Percentiles rank a stretch among this genome's conserved stretches.
These are phyloP conservation scores for Leptopilina drosophilae DNA, from an alignment of 2,888 invertebrate species.

Conservation along the genomic window DNA sequence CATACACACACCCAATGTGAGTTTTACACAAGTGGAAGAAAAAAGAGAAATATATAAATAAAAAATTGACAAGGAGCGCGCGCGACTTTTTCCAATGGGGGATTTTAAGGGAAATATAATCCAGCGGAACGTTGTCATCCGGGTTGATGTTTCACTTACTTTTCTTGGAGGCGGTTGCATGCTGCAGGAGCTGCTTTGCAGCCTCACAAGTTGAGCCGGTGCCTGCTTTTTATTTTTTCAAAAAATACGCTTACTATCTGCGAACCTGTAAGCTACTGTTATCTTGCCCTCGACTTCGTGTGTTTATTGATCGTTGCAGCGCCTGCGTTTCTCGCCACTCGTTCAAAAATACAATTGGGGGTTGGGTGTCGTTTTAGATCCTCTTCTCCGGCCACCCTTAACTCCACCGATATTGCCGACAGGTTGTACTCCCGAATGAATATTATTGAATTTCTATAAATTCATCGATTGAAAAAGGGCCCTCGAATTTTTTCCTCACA, in stretches of 20 bases:
- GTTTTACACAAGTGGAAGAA: background rate
- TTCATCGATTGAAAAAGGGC: background rate
- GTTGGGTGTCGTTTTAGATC: conserved; percentile 51
- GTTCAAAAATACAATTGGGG: conserved; percentile 38
- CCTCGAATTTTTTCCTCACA: too few species aligned
- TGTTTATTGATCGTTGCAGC: conserved; percentile 74
- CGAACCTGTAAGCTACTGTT: conserved; percentile 74
- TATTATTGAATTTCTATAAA: too few species aligned
- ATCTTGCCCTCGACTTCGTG: conserved; percentile 70
- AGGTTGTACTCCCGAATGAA: background rate
- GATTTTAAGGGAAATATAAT: background rate
- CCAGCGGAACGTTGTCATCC: background rate
- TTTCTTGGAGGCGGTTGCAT: conserved; percentile 94
- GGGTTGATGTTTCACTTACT: conserved; percentile 79
- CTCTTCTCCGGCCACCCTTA: conserved; percentile 34
- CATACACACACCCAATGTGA: background rate
- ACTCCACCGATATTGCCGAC: conserved; percentile 57
- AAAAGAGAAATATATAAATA: too few species aligned
- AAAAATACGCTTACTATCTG: conserved; percentile 67
- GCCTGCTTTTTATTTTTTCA: conserved; percentile 46
- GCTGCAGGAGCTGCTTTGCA: conserved; percentile 73
- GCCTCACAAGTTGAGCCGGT: conserved; percentile 67
- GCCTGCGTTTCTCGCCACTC: conserved; percentile 69
- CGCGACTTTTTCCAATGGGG: background rate
- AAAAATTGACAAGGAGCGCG: conserved; percentile 10